Evolutionary conservation across 2,888 invertebrate genomes (phyloP).

Genomic region (Patella caerulea): DNA sequence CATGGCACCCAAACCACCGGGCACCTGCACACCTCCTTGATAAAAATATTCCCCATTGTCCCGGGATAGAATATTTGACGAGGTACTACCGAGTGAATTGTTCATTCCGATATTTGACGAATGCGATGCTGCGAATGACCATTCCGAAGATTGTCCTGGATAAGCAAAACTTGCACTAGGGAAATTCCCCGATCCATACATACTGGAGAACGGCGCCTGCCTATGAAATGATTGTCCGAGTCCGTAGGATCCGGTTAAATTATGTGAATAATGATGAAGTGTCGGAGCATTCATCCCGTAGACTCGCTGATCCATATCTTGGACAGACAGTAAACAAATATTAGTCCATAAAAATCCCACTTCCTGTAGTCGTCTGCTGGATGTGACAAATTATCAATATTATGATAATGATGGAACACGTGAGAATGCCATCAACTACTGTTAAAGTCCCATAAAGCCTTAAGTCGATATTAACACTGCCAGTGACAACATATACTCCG

Average conservation of each 20-base stretch:
- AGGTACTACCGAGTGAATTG: constrained; percentile 20
- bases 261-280: constrained; percentile 48
- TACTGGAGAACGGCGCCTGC: constrained; percentile 31
- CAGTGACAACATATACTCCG: not conserved
- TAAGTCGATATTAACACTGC: constrained; percentile 3
- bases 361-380: too few relatives aligned
- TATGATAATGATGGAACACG: not conserved
- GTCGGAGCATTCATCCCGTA: constrained; percentile 52
- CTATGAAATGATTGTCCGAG: constrained; percentile 32
- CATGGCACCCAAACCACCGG: constrained; percentile 21
- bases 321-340: too few relatives aligned
- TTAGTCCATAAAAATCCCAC: too few relatives aligned
- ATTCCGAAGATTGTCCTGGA: constrained; percentile 31
- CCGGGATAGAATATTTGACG: constrained; percentile 21
- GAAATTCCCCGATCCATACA: constrained; percentile 33
- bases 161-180: constrained; percentile 30
- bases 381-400: too few relatives aligned
- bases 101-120: constrained; percentile 27
- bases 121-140: constrained; percentile 25
- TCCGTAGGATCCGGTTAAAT: constrained; percentile 34
- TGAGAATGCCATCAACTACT: not conserved
- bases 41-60: constrained; percentile 23
- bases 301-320: constrained; percentile 45
- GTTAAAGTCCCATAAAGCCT: constrained; percentile 2
- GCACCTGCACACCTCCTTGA: constrained; percentile 27